phyloP scores from a whole-genome alignment of 2,113 vertebrate species.

The Eleginops maclovinus region DNA sequence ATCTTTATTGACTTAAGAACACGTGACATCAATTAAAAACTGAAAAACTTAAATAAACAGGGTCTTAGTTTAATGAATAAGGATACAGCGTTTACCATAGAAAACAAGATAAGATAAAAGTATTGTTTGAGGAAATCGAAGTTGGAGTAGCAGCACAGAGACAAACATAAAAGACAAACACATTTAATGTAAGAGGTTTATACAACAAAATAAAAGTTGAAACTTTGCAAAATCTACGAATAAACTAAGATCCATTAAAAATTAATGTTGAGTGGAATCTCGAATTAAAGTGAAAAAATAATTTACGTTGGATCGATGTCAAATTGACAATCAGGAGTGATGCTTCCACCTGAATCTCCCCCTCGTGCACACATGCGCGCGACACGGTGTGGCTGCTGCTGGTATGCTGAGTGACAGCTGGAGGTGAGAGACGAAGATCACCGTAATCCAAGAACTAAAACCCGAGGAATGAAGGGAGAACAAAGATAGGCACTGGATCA shows the following conservation, averaged over 20 bases:
- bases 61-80: background rate
- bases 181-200: too few relatives aligned
- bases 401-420: conserved; percentile 62
- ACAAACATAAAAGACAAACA: too few relatives aligned
- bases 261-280: too few relatives aligned
- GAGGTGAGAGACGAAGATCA: conserved; percentile 67
- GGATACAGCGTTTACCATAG: background rate
- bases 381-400: background rate
- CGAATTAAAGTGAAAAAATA: background rate
- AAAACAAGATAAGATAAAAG: background rate
- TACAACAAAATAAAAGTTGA: too few relatives aligned
- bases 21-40: background rate
- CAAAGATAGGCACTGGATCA: conserved; percentile 17
- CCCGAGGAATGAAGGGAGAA: conserved; percentile 50
- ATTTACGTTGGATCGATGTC: background rate
- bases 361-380: background rate
- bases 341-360: background rate
- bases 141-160: too few relatives aligned
- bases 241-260: too few relatives aligned
- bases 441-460: conserved; percentile 61
- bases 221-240: too few relatives aligned
- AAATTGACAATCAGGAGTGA: background rate
- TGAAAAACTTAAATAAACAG: background rate
- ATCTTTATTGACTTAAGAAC: background rate
- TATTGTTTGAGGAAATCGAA: too few relatives aligned